Conservation (phyloP, 2,888 invertebrate genomes). For the Chrysopilus asiliformis region DNA sequence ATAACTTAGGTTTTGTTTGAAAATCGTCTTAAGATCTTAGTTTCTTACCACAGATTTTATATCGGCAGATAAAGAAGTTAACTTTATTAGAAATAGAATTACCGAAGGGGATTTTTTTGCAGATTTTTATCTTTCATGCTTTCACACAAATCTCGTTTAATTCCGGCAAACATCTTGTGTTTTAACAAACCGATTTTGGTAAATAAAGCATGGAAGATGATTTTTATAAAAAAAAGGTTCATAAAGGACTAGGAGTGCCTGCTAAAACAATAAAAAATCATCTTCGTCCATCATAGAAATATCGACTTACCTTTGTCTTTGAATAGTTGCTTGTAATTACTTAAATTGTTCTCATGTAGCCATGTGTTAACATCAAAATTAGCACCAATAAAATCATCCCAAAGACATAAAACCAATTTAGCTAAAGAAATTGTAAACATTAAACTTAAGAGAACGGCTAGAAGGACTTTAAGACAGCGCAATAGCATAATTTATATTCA, state of each 20-base stretch:
- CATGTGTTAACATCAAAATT: constrained; percentile 55
- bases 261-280: no score
- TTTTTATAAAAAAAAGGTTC: no score
- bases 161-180: no score
- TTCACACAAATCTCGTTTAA: not conserved
- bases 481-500: constrained; percentile 29
- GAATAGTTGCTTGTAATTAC: constrained; percentile 55
- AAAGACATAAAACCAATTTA: constrained; percentile 37
- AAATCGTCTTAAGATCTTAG: no score
- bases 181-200: not conserved
- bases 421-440: constrained; percentile 38
- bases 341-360: constrained; percentile 59
- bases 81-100: no score
- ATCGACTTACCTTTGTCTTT: constrained; percentile 47
- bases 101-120: not conserved
- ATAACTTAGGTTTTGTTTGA: no score
- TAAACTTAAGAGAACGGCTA: constrained; percentile 38
- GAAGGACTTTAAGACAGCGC: constrained; percentile 35
- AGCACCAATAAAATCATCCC: constrained; percentile 29
- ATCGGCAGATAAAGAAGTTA: no score
- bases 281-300: not conserved
- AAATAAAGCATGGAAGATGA: not conserved
- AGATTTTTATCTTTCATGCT: not conserved
- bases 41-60: no score
- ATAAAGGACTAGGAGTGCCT: no score